Evolutionary conservation across 2,797 vertebrate species (phyloP).

Genomic region (Neopelma chrysocephalum): DNA sequence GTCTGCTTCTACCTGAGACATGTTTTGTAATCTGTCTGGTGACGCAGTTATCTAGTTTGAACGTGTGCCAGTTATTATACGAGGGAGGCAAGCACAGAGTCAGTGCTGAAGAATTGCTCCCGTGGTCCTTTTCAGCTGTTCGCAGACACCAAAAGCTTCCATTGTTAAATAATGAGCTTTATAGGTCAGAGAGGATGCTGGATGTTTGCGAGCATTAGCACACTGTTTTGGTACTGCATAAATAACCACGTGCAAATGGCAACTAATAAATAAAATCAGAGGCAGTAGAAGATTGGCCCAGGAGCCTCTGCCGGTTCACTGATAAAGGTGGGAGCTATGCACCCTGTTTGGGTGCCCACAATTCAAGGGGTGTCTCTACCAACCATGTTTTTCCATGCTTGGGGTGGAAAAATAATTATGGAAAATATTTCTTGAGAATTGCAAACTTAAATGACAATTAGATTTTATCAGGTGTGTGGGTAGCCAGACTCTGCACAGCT

Average conservation of each 20-base stretch:
- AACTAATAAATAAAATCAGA: background rate
- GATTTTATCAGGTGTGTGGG: background rate
- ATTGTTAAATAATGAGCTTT: background rate
- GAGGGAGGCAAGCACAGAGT: background rate
- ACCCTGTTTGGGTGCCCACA: background rate
- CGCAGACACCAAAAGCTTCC: background rate
- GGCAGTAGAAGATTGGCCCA: background rate
- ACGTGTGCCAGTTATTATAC: background rate
- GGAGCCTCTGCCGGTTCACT: background rate
- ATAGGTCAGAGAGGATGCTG: background rate
- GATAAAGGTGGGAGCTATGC: rapidly evolving
- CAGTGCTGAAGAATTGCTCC: background rate
- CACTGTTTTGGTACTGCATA: background rate
- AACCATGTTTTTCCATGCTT: background rate
- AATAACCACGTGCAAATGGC: background rate
- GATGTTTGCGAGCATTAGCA: background rate
- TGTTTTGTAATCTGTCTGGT: slow-evolving; percentile 4
- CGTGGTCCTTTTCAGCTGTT: background rate
- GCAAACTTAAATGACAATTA: background rate
- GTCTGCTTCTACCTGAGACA: background rate
- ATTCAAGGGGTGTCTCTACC: background rate
- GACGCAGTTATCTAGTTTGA: background rate
- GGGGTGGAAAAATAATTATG: background rate
- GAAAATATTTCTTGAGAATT: background rate
- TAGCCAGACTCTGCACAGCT: background rate